Evolutionary conservation across 2,113 vertebrate species (phyloP).

Genomic region (Cinclus mexicanus): DNA sequence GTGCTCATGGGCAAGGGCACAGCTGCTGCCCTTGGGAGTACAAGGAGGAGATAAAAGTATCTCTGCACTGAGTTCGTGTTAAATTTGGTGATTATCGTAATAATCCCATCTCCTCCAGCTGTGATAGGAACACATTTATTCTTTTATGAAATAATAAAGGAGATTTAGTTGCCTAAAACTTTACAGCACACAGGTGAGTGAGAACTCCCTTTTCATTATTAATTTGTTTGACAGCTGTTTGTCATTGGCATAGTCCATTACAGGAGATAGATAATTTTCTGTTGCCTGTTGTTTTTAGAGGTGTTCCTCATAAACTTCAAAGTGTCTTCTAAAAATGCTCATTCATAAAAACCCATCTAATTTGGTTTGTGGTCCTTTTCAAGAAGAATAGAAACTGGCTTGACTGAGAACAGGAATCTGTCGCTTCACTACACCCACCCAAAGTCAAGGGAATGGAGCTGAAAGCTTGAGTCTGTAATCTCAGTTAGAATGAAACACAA

Average conservation of each 20-base stretch:
- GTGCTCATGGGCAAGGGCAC: background rate
- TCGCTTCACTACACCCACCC: background rate
- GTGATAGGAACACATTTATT: background rate
- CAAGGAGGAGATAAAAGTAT: background rate
- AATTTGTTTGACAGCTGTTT: background rate
- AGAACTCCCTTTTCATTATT: background rate
- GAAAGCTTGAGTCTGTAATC: background rate
- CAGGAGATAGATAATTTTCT: background rate
- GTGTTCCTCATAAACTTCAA: background rate
- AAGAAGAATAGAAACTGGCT: background rate
- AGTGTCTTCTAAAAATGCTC: background rate
- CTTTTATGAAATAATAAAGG: background rate
- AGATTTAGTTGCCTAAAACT: background rate
- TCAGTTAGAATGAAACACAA: background rate
- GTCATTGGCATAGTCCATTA: background rate
- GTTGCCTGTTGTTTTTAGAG: background rate
- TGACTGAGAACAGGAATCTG: constrained; percentile 2
- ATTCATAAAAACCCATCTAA: background rate
- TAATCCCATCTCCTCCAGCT: background rate
- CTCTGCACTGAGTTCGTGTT: background rate
- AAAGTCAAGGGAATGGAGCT: background rate
- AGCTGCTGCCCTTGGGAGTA: background rate
- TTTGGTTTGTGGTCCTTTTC: background rate
- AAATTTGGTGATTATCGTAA: background rate
- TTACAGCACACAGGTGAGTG: background rate